Evolutionary conservation across 2,888 invertebrate genomes (phyloP).

Genomic region (Drosophila neonasuta): DNA sequence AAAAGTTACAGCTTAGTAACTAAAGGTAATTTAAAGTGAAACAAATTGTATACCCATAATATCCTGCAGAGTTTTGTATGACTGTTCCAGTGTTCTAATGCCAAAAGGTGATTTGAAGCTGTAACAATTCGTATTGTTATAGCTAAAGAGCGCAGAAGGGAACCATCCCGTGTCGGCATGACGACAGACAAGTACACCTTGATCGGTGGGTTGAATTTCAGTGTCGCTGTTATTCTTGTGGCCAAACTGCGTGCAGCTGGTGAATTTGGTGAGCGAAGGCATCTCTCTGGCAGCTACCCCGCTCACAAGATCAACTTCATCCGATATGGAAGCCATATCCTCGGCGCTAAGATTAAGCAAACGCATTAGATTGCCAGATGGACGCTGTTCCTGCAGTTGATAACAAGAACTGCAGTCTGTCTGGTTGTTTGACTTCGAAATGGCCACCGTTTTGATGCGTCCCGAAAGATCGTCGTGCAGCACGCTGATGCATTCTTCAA

Average conservation of each 20-base stretch:
- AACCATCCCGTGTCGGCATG: constrained; percentile 86
- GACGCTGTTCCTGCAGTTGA: constrained; percentile 72
- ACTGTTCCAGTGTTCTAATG: constrained; percentile 68
- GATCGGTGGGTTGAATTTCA: constrained; percentile 83
- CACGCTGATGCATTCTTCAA: constrained; percentile 85
- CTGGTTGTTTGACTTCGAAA: constrained; percentile 74
- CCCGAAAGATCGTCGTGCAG: constrained; percentile 84
- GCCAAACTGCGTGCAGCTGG: constrained; percentile 75
- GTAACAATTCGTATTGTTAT: constrained; percentile 83
- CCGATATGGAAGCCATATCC: constrained; percentile 70
- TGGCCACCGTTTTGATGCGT: constrained; percentile 83
- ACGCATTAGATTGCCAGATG: constrained; percentile 59
- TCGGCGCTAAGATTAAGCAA: constrained; percentile 68
- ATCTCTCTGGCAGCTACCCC: constrained; percentile 40
- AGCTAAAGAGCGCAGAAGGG: constrained; percentile 87
- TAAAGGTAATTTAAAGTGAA: too few relatives aligned
- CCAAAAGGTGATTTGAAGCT: constrained; percentile 73
- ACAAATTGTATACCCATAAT: constrained; percentile 69
- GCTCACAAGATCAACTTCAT: constrained; percentile 63
- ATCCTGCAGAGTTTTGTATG: constrained; percentile 70
- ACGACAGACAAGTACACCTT: constrained; percentile 87
- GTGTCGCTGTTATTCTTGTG: constrained; percentile 41
- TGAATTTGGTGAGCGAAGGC: constrained; percentile 65
- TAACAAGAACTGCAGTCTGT: constrained; percentile 72
- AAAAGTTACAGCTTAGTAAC: too few relatives aligned